phyloP scores from a whole-genome alignment of 2,113 vertebrate species.

The Phylloscopus trochiloides region DNA sequence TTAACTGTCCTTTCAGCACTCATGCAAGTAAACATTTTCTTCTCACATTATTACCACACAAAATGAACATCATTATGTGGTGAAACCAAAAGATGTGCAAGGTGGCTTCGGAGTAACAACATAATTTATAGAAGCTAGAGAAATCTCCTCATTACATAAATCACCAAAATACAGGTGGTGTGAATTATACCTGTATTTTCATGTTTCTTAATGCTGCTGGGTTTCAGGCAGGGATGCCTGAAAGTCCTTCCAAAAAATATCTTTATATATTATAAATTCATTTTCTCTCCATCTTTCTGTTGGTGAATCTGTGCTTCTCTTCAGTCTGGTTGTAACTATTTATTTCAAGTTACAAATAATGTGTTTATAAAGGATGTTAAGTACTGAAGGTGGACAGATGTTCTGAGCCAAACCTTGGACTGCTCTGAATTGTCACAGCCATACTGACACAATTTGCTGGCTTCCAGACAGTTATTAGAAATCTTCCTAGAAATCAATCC shows the following conservation, averaged over 20 bases:
- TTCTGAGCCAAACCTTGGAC: neutral
- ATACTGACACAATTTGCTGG: neutral
- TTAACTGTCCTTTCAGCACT: neutral
- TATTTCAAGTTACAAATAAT: neutral
- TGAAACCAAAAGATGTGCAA: neutral
- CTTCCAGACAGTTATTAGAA: neutral
- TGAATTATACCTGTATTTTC: neutral
- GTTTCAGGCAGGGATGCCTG: neutral
- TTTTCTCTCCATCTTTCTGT: neutral
- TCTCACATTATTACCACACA: neutral
- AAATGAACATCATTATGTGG: rapidly evolving
- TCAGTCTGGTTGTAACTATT: neutral
- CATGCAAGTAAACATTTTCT: neutral
- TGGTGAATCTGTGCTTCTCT: neutral
- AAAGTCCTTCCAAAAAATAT: neutral
- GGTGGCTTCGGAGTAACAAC: neutral
- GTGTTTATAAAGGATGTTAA: neutral
- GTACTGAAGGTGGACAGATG: neutral
- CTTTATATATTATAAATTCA: neutral
- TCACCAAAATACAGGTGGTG: neutral
- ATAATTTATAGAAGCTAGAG: neutral
- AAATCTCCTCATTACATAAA: neutral
- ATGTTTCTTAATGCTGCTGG: neutral
- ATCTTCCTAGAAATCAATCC: neutral
- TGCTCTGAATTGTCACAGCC: neutral